phyloP scores from a whole-genome alignment of 2,888 invertebrate genomes.

The Aleiodes leptofemur region DNA sequence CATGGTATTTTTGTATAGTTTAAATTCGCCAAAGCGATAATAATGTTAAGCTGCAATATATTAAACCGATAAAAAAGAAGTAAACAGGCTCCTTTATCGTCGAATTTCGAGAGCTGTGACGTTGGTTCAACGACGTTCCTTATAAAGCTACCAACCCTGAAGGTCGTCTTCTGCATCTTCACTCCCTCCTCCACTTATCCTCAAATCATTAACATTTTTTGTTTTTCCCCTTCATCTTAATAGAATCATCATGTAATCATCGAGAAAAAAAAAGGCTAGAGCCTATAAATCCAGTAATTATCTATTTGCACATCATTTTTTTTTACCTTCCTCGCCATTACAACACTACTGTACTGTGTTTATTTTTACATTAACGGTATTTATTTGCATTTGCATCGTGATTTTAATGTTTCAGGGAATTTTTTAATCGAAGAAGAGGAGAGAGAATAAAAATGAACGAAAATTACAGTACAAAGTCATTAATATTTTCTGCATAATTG shows the following conservation, averaged over 20 bases:
- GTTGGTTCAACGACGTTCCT: neutral
- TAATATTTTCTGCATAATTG: no score
- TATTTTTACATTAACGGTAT: no score
- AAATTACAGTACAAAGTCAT: no score
- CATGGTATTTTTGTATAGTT: no score
- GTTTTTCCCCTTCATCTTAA: neutral
- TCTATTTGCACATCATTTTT: conserved; percentile 1
- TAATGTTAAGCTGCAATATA: no score
- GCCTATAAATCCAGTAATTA: conserved; percentile 6
- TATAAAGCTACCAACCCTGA: neutral
- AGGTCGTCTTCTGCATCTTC: neutral
- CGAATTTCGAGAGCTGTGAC: neutral
- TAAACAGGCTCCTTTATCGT: neutral
- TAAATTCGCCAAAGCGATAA: no score
- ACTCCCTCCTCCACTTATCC: neutral
- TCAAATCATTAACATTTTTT: neutral
- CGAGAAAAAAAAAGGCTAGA: neutral
- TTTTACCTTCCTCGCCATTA: neutral
- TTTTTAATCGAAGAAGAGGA: no score
- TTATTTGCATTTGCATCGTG: no score
- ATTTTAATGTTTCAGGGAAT: no score
- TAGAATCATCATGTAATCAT: neutral
- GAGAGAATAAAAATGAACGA: no score
- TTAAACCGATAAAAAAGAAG: no score
- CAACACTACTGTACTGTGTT: neutral